Percentiles rank a stretch among this genome's conserved stretches.
These are phyloP conservation scores for Teleiodes luculella DNA, from an alignment of 2,888 invertebrate genomes.

Conservation along the genomic window DNA sequence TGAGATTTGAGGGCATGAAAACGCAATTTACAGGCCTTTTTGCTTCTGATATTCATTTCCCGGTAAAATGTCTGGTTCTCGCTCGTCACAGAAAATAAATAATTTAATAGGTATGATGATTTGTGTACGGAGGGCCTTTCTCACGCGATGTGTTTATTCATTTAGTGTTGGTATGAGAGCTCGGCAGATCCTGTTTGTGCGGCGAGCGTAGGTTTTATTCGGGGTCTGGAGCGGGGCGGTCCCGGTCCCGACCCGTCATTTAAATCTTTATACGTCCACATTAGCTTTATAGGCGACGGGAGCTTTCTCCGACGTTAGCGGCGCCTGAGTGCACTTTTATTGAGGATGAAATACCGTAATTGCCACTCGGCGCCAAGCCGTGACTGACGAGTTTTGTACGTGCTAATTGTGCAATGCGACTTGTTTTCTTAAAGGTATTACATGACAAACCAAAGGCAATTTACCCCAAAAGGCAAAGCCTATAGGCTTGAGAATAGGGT, in stretches of 20 bases:
- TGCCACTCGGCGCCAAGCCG: slow-evolving; percentile 65
- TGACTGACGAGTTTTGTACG: slow-evolving; percentile 66
- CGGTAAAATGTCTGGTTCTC: slow-evolving; percentile 4
- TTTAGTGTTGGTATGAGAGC: background rate
- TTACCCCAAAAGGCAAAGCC: background rate
- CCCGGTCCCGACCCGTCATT: slow-evolving; percentile 49
- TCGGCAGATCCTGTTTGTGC: background rate
- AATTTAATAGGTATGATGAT: background rate
- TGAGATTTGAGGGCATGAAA: background rate
- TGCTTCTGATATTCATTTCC: slow-evolving; percentile 1
- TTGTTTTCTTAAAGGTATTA: slow-evolving; percentile 22
- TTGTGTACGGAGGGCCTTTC: background rate
- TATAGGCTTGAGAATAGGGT: too few relatives aligned
- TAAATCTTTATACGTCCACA: slow-evolving; percentile 72
- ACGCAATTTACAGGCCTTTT: background rate
- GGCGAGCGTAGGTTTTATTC: slow-evolving; percentile 8
- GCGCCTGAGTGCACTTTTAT: slow-evolving; percentile 73
- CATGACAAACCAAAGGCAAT: slow-evolving; percentile 2
- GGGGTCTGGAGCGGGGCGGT: slow-evolving; percentile 18
- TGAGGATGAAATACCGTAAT: slow-evolving; percentile 73
- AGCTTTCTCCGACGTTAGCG: slow-evolving; percentile 59
- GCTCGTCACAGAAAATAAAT: background rate
- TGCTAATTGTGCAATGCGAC: slow-evolving; percentile 59
- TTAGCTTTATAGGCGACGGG: slow-evolving; percentile 69
- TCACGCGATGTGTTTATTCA: background rate